Evolutionary conservation across 2,888 invertebrate genomes (phyloP), one percentile per base, ranked within the genome.

Genomic region (Ptychoptera albimana): DNA sequence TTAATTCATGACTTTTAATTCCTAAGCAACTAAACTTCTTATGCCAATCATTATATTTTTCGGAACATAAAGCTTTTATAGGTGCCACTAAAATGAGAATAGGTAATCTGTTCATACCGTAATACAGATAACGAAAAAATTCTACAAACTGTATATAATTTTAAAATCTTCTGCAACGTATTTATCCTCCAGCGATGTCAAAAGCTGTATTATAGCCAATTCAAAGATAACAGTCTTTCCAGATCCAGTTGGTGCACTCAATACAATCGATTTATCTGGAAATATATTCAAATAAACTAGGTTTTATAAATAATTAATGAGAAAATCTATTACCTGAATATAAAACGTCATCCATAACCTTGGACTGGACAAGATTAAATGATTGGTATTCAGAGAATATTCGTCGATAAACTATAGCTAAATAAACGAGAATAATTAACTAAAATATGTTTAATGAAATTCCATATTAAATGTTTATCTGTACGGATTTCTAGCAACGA

Each of bases 171-270:
- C 64, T 0, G 52, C 55, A 38, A 58, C 60, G 2, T 62, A 55
- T 38, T 56, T 60, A 15, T 64, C 64, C 50, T 71, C 70, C 36
- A 71, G 55, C 35, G 70, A 65, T 62, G 74, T 73, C 7, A 85
- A 59, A 31, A 81, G 58, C 45, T 76, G 70, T 1, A 83, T 67
- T 46, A 87, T 78, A 0, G 84, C 82, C 61, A 87, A 67, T 69
- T 87, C 86, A 63, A 86, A 84, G n/a, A 85, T 65, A 15, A 74
- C 79, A 0, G 86, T 87, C 64, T 87, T 87, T 2, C 86, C 87
- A 2, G 84, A 82, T 2, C 85, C 86, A 4, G 86, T 87, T 0
- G 86, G 86, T 1, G 86, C 82, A 49, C 82, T 78, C 2, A 86
- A 70, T 8, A 83, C 82, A 47, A 86, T 58, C 1, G 82, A 74